Conservation (phyloP, 2,888 invertebrate genomes). For the Agrotis clavis region DNA sequence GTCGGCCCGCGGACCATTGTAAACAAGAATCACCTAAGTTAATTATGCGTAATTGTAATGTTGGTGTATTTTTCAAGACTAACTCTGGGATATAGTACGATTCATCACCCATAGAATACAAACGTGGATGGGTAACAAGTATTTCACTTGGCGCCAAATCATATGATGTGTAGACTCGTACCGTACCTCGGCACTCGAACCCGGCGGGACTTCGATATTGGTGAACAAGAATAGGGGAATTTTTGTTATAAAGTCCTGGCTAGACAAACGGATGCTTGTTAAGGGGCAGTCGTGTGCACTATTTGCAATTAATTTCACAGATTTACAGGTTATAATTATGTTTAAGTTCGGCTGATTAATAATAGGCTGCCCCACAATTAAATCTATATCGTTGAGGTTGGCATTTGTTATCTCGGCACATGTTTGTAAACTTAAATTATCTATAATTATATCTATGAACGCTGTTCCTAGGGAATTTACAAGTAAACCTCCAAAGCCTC, state of each 20-base stretch:
- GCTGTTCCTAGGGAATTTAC: not conserved
- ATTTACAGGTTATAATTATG: too few relatives aligned
- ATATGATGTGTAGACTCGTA: constrained; percentile 10
- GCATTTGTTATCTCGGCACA: constrained; percentile 5
- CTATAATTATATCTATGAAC: not conserved
- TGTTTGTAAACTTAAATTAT: not conserved
- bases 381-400: constrained; percentile 1
- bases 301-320: too few relatives aligned
- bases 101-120: constrained; percentile 2
- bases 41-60: constrained; percentile 1
- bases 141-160: constrained; percentile 1
- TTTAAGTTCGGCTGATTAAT: not conserved
- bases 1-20: not conserved
- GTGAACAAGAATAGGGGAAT: not conserved
- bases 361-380: not conserved
- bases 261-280: not conserved
- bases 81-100: not conserved
- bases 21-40: constrained; percentile 1
- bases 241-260: constrained; percentile 1
- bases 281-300: too few relatives aligned
- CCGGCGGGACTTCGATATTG: not conserved
- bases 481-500: constrained; percentile 1
- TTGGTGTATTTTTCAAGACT: not conserved
- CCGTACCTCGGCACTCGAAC: constrained; percentile 7
- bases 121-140: constrained; percentile 4